phyloP scores from a whole-genome alignment of 2,888 invertebrate species.

The Melanargia galathea region DNA sequence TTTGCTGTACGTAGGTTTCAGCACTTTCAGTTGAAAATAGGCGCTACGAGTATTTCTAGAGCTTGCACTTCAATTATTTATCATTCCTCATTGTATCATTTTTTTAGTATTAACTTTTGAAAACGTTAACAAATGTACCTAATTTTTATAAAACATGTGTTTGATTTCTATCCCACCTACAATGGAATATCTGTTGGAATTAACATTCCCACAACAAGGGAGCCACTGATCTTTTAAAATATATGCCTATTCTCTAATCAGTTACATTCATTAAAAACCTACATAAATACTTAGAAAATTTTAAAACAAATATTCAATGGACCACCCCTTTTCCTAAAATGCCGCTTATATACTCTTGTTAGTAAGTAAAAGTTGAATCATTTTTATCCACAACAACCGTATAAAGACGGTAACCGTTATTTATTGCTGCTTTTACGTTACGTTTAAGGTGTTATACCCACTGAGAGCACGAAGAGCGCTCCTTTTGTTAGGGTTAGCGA shows the following conservation, averaged over 20 bases:
- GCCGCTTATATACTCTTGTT: too few species aligned
- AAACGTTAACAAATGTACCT: too few species aligned
- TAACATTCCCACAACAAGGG: too few species aligned
- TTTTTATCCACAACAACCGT: neutral
- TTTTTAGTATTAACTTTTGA: too few species aligned
- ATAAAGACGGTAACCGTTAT: neutral
- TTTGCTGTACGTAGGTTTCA: slow-evolving; percentile 6
- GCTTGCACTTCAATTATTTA: neutral
- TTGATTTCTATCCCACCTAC: too few species aligned
- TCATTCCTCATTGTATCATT: neutral
- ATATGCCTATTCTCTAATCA: too few species aligned
- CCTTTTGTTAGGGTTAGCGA: neutral
- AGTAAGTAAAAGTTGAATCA: too few species aligned
- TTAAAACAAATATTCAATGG: neutral
- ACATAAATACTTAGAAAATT: too few species aligned
- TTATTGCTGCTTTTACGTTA: neutral
- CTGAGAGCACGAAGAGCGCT: neutral
- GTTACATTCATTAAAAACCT: too few species aligned
- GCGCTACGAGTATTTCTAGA: neutral
- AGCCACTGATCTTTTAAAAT: too few species aligned
- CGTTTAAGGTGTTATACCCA: neutral
- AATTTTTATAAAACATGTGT: too few species aligned
- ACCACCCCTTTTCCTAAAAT: neutral
- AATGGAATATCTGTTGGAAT: too few species aligned
- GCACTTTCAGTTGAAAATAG: slow-evolving; percentile 3